Conservation (phyloP, 2,888 invertebrate genomes). For the Ophion obscuratus region DNA sequence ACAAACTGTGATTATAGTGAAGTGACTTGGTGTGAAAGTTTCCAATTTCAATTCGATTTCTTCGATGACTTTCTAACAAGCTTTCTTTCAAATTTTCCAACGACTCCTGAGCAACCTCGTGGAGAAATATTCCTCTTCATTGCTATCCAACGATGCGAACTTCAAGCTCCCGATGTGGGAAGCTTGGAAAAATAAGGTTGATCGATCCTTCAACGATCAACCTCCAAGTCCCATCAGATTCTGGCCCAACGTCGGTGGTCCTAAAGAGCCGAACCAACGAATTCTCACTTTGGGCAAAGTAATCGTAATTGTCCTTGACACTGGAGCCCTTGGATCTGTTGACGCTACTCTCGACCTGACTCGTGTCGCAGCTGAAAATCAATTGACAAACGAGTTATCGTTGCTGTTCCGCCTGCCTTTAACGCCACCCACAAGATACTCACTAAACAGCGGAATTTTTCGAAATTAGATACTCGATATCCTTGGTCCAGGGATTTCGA, state of each 20-base stretch:
- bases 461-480: conserved; percentile 95
- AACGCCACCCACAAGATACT: conserved; percentile 20
- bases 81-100: too few species aligned
- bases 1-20: too few species aligned
- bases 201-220: neutral
- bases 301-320: conserved; percentile 85
- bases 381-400: neutral
- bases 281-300: conserved; percentile 85
- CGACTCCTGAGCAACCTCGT: too few species aligned
- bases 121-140: too few species aligned
- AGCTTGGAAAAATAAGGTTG: too few species aligned
- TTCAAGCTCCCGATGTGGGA: too few species aligned
- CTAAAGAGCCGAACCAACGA: conserved; percentile 19
- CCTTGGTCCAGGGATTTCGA: conserved; percentile 98
- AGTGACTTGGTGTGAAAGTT: too few species aligned
- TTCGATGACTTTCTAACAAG: too few species aligned
- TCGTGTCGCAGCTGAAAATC: conserved; percentile 84
- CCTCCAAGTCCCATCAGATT: neutral
- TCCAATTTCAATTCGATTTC: too few species aligned
- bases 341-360: conserved; percentile 85
- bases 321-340: conserved; percentile 83
- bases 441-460: conserved; percentile 91
- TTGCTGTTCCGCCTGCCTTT: neutral
- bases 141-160: too few species aligned
- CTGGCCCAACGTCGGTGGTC: neutral